Evolutionary conservation across 2,888 invertebrate species (phyloP).

Genomic region (Chrysolina haemoptera): DNA sequence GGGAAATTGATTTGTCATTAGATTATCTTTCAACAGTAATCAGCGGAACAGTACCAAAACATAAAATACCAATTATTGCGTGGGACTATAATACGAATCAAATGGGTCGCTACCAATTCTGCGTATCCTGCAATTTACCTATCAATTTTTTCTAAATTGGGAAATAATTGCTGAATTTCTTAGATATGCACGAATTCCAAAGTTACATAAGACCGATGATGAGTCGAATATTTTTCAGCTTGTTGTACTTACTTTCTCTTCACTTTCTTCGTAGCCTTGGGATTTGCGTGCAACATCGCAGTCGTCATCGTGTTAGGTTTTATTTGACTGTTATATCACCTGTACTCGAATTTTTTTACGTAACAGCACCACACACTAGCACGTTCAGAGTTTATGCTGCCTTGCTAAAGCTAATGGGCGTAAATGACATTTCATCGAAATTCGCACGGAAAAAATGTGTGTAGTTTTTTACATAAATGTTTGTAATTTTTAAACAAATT

Average conservation of each 20-base stretch:
- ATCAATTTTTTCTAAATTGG: not conserved
- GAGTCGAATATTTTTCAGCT: slow-evolving; percentile 42
- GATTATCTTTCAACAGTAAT: not conserved
- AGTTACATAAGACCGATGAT: slow-evolving; percentile 48
- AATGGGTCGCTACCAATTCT: not conserved
- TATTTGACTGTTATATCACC: slow-evolving; percentile 39
- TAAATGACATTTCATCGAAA: too few relatives aligned
- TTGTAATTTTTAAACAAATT: too few relatives aligned
- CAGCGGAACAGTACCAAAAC: not conserved
- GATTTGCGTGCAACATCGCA: slow-evolving; percentile 29
- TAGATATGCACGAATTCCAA: not conserved
- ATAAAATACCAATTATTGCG: not conserved
- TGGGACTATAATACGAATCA: not conserved
- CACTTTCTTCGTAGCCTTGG: slow-evolving; percentile 57
- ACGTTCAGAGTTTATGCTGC: not conserved
- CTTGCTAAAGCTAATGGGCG: too few relatives aligned
- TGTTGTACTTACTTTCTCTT: slow-evolving; percentile 54
- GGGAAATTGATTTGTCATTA: too few relatives aligned
- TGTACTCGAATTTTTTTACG: slow-evolving; percentile 17
- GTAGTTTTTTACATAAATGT: too few relatives aligned
- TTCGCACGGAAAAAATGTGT: too few relatives aligned
- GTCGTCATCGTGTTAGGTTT: slow-evolving; percentile 2
- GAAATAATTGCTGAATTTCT: not conserved
- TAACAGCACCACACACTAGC: slow-evolving; percentile 29
- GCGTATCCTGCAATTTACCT: not conserved